Conservation (phyloP, 2,797 vertebrate species). For the Diplodus puntazzo region DNA sequence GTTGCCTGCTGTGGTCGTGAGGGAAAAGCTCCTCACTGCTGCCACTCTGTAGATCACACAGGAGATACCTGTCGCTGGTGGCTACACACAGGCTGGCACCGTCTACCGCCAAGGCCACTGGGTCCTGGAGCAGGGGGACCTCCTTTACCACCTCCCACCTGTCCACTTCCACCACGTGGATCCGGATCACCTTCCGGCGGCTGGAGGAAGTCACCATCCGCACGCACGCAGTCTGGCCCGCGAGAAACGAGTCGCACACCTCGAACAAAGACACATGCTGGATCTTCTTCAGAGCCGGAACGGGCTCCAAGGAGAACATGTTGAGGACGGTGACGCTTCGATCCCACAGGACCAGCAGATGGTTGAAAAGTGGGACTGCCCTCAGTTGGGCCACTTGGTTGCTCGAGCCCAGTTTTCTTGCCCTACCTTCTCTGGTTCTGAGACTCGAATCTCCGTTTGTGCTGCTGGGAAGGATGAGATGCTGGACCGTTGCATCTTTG, state of each 20-base stretch:
- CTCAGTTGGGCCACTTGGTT: constrained; percentile 72
- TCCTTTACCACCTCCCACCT: constrained; percentile 80
- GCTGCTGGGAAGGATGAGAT: constrained; percentile 56
- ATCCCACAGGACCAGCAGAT: constrained; percentile 82
- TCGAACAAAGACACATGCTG: constrained; percentile 75
- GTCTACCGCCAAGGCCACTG: constrained; percentile 70
- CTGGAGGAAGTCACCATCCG: constrained; percentile 76
- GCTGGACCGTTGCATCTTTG: constrained; percentile 74
- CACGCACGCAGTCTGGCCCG: constrained; percentile 14
- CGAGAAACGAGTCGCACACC: constrained; percentile 42
- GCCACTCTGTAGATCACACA: constrained; percentile 73
- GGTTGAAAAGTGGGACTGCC: constrained; percentile 78
- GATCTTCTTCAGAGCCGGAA: constrained; percentile 77
- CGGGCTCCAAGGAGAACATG: constrained; percentile 82
- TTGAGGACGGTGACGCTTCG: constrained; percentile 73
- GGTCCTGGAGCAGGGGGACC: constrained; percentile 74
- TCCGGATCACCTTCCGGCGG: constrained; percentile 68
- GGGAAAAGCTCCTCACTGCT: constrained; percentile 76
- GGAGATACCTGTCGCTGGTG: constrained; percentile 77
- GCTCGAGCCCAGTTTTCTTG: constrained; percentile 79
- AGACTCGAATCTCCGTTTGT: constrained; percentile 24
- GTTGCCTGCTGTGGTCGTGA: constrained; percentile 70
- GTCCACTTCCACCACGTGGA: constrained; percentile 77
- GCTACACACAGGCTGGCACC: constrained; percentile 74
- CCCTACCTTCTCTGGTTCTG: constrained; percentile 58